phyloP scores from a whole-genome alignment of 2,888 invertebrate species.

The Carterocephalus palaemon region DNA sequence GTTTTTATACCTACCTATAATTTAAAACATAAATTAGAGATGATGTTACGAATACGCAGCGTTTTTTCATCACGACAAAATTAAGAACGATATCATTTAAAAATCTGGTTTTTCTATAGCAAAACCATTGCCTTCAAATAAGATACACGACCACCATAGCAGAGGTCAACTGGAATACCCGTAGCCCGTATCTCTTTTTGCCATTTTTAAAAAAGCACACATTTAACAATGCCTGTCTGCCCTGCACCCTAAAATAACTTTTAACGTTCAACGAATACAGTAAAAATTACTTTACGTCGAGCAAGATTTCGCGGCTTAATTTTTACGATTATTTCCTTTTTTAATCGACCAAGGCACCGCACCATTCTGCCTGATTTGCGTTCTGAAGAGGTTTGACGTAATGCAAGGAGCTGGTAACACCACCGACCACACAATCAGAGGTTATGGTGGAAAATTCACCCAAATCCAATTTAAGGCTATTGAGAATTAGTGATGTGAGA shows the following conservation, averaged over 20 bases:
- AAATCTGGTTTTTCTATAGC: no score
- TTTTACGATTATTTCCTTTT: constrained; percentile 34
- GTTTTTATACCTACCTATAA: no score
- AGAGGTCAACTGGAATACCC: constrained; percentile 18
- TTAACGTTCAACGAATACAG: background rate
- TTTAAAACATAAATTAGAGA: no score
- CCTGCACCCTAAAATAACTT: background rate
- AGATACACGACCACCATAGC: constrained; percentile 17
- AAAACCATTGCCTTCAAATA: constrained; percentile 5
- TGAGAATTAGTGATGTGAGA: constrained; percentile 46
- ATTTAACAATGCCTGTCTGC: constrained; percentile 10
- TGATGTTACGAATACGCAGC: no score
- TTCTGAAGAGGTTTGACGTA: constrained; percentile 60
- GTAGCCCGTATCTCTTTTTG: constrained; percentile 12
- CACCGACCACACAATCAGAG: constrained; percentile 52
- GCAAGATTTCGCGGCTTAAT: constrained; percentile 19
- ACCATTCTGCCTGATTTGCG: constrained; percentile 53
- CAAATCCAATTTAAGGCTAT: constrained; percentile 65
- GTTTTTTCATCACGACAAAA: no score
- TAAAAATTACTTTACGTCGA: background rate
- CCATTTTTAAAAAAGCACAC: constrained; percentile 9
- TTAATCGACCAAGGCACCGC: constrained; percentile 37
- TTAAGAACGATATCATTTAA: no score
- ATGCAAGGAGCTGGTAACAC: constrained; percentile 54
- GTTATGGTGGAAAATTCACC: constrained; percentile 49